These are phyloP conservation scores for Spongia lamella DNA, from an alignment of 37 sponge, comb jelly and placozoan species.

Conservation along the genomic window DNA sequence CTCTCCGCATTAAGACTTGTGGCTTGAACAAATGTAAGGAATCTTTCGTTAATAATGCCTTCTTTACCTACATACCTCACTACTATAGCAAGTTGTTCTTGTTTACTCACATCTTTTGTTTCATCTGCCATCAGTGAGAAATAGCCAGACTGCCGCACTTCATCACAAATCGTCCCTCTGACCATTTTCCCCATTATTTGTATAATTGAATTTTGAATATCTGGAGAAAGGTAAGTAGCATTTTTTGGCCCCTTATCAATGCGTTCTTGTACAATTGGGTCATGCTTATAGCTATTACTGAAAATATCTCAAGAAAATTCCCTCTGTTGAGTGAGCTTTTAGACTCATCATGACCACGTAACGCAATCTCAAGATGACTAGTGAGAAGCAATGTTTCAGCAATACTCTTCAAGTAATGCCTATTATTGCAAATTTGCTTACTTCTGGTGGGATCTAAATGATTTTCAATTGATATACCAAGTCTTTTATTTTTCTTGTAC, in stretches of 20 bases:
- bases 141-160: slow-evolving; percentile 45
- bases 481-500: slow-evolving; percentile 22
- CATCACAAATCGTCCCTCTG: too few relatives aligned
- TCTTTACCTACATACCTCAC: slow-evolving; percentile 66
- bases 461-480: slow-evolving; percentile 45
- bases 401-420: slow-evolving; percentile 61
- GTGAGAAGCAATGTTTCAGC: slow-evolving; percentile 62
- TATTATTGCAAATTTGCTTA: slow-evolving; percentile 49
- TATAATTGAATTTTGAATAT: slow-evolving; percentile 64
- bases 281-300: slow-evolving; percentile 48
- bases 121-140: slow-evolving; percentile 64
- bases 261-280: slow-evolving; percentile 28
- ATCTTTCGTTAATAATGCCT: slow-evolving; percentile 43
- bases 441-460: too few relatives aligned
- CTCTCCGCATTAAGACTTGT: slow-evolving; percentile 38
- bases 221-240: slow-evolving; percentile 70
- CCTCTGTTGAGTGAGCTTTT: slow-evolving; percentile 62
- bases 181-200: slow-evolving; percentile 64
- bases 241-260: slow-evolving; percentile 45
- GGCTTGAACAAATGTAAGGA: too few relatives aligned
- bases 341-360: slow-evolving; percentile 63
- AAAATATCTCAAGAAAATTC: slow-evolving; percentile 56
- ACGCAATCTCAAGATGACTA: slow-evolving; percentile 61
- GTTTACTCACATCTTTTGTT: too few relatives aligned
- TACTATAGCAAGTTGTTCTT: slow-evolving; percentile 68